Conservation (phyloP, 2,113 vertebrate species). For the Catagonus wagneri region DNA sequence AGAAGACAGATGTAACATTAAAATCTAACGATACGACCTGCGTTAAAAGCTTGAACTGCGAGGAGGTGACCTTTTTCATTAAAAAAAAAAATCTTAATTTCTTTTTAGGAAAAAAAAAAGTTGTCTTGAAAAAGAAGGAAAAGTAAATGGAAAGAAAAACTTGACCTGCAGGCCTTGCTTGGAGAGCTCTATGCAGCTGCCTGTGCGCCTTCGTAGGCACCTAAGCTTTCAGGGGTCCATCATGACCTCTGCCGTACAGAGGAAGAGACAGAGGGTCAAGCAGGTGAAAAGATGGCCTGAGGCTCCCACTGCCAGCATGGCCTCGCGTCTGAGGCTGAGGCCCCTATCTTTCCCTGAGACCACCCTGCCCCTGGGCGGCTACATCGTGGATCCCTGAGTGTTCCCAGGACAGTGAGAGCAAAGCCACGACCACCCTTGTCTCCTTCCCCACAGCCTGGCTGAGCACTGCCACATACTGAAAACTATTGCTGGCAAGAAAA, state of each 20-base stretch:
- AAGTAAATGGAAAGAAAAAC: background rate
- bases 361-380: background rate
- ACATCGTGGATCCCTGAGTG: rapidly evolving
- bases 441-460: too few species aligned
- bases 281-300: rapidly evolving
- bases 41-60: background rate
- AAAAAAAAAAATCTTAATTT: background rate
- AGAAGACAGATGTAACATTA: rapidly evolving
- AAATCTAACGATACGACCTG: rapidly evolving
- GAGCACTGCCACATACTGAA: rapidly evolving
- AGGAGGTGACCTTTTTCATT: background rate
- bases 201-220: background rate
- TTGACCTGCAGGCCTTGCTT: rapidly evolving
- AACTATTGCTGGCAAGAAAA: background rate
- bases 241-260: background rate
- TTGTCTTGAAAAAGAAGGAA: background rate
- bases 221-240: rapidly evolving
- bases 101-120: background rate
- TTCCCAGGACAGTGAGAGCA: background rate
- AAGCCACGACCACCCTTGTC: rapidly evolving
- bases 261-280: background rate
- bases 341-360: rapidly evolving
- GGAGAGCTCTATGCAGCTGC: background rate
- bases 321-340: too few species aligned
- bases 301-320: background rate